Evolutionary conservation across 2,113 vertebrate genomes (phyloP).

Genomic region (Indri indri): DNA sequence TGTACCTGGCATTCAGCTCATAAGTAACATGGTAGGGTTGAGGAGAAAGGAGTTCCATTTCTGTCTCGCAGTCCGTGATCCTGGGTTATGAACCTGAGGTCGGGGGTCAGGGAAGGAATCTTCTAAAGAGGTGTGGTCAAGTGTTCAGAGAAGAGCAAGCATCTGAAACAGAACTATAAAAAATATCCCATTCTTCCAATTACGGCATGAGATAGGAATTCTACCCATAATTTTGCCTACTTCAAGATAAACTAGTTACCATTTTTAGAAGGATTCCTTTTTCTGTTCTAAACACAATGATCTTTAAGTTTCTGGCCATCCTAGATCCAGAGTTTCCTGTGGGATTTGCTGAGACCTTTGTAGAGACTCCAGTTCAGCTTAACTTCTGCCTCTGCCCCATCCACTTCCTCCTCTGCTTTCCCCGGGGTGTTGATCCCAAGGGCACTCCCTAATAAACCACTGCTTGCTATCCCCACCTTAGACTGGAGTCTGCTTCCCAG

Average conservation of each 20-base stretch:
- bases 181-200: not conserved
- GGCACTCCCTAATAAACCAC: not conserved
- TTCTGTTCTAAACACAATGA: not conserved
- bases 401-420: no score
- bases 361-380: rapidly evolving
- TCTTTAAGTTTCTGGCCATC: not conserved
- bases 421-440: not conserved
- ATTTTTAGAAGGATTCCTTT: not conserved
- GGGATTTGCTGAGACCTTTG: not conserved
- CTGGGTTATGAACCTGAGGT: not conserved
- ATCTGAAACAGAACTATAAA: not conserved
- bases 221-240: not conserved
- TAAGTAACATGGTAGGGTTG: no score
- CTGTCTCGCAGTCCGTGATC: not conserved
- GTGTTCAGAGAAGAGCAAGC: not conserved
- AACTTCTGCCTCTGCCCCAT: not conserved
- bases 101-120: not conserved
- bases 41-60: not conserved
- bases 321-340: not conserved
- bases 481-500: not conserved
- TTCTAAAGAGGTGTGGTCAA: not conserved
- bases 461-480: not conserved
- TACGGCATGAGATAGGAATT: not conserved
- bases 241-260: not conserved
- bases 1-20: not conserved